Base-by-base conservation (phyloP, 1,140 invertebrate genomes). In the Cotesia glomerata region DNA sequence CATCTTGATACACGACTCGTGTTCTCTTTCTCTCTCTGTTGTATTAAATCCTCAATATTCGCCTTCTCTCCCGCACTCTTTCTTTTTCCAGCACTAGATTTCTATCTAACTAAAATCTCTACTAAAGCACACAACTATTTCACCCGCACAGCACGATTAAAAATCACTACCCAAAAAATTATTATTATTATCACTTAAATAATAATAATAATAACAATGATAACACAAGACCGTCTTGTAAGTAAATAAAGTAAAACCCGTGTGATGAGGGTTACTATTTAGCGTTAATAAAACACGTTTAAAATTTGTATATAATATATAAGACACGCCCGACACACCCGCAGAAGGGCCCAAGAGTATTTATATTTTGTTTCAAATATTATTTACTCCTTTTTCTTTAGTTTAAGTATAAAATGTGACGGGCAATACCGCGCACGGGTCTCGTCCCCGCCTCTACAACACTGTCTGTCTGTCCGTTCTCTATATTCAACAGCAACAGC, bases 1-100 rank as follows among this genome's bases (percentile, higher is more conserved):
- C 92, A 93, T 94, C 90, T 93, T 93, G 90, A 90, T 88, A 89
- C 81, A 79, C 78, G 75, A 80, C 78, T 82, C 77, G 78, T 76
- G 76, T 76, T 78, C 78, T 72, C 77, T 80, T 71, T 69, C 70
- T 74, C 69, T 36, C 52, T 32, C 26, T 58, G 45, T 13, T 68
- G 8, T 66, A 45, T 58, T 52, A 45, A 7, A 8, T 26, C 59
- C 34, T 59, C 62, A 66, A 13, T 39, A 36, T 58, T 7, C 4
- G 36, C 32, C 18, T 18, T 51, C 36, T 9, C 56, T 54, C 39
- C 16, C 62, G 16, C 65, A 26, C 65, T 49, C 51, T n/a, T n/a
- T 18, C 39, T 5, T 45, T 45, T 5, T 45, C 39, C 11, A 45
- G 7, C 39, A 45, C 39, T 45, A 45, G 39, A 45, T 45, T 45